Evolutionary conservation across 37 sponge, comb jelly and placozoan species (phyloP).

Genomic region (Ianthella basta): DNA sequence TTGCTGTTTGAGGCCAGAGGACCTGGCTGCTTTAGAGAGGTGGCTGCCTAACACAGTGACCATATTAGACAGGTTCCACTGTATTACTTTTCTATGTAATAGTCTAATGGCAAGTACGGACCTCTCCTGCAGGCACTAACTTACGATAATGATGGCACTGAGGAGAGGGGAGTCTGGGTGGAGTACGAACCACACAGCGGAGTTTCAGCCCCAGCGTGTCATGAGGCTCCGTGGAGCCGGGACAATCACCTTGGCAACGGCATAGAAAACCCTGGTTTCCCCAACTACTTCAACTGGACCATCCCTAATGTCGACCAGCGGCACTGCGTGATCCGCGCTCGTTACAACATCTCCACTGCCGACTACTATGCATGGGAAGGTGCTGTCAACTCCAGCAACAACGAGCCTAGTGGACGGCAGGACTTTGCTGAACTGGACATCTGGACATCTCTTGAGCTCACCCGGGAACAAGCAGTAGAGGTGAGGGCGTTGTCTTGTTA

Average conservation of each 20-base stretch:
- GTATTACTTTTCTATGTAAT: too few species aligned
- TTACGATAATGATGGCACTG: background rate
- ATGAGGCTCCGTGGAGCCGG: slow-evolving; percentile 82
- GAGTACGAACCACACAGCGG: slow-evolving; percentile 53
- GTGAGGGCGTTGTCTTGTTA: slow-evolving; percentile 44
- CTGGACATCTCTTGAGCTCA: slow-evolving; percentile 39
- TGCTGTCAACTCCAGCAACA: slow-evolving; percentile 36
- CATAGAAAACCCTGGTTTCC: slow-evolving; percentile 68
- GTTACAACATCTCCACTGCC: slow-evolving; percentile 96
- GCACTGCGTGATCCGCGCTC: slow-evolving; percentile 89
- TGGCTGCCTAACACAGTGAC: too few species aligned
- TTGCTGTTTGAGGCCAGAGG: too few species aligned
- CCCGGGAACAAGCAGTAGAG: slow-evolving; percentile 29
- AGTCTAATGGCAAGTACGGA: too few species aligned
- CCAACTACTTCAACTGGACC: slow-evolving; percentile 96
- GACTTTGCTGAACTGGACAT: slow-evolving; percentile 42
- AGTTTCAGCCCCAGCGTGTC: slow-evolving; percentile 84
- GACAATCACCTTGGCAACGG: slow-evolving; percentile 99
- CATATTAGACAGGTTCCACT: too few species aligned
- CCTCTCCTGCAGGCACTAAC: background rate
- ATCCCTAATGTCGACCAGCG: slow-evolving; percentile 84
- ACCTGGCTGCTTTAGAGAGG: too few species aligned
- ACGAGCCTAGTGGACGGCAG: background rate
- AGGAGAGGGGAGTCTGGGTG: slow-evolving; percentile 51
- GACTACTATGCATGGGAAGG: slow-evolving; percentile 90